Conservation (phyloP, 2,797 vertebrate species). For the Spheniscus humboldti region DNA sequence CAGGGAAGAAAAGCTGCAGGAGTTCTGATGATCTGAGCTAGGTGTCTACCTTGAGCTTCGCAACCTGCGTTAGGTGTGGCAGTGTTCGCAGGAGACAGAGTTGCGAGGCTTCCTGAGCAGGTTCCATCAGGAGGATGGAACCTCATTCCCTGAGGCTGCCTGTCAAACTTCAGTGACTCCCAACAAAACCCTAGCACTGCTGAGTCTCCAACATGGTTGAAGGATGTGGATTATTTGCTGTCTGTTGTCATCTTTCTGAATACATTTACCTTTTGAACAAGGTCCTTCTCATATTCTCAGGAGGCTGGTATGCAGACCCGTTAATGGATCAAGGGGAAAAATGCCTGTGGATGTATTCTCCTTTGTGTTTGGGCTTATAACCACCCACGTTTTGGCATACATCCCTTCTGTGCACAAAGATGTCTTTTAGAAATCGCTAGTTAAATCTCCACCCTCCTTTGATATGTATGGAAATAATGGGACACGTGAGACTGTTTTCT, state of each 20-base stretch:
- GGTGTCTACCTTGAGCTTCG: conserved; percentile 48
- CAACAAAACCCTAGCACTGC: not conserved
- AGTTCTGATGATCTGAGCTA: conserved; percentile 23
- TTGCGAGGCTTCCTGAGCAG: not conserved
- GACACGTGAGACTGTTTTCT: conserved; percentile 50
- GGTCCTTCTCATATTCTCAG: conserved; percentile 39
- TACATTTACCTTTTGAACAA: conserved; percentile 64
- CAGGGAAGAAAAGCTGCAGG: not conserved
- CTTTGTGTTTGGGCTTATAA: conserved; percentile 61
- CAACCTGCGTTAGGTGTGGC: not conserved
- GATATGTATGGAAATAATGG: conserved; percentile 67
- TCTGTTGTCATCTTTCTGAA: conserved; percentile 53
- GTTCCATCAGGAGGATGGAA: not conserved
- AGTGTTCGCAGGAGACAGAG: accelerated
- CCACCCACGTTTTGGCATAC: conserved; percentile 66
- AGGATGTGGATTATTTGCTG: not conserved
- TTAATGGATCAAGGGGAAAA: conserved; percentile 61
- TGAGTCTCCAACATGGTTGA: not conserved
- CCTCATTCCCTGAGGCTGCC: not conserved
- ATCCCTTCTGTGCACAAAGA: conserved; percentile 64
- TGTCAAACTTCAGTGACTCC: not conserved
- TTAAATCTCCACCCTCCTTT: conserved; percentile 64
- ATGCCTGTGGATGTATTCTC: conserved; percentile 63
- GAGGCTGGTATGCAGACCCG: conserved; percentile 58
- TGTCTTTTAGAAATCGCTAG: conserved; percentile 59